Base-by-base conservation (phyloP, 2,113 vertebrate species). In the Motacilla alba region DNA sequence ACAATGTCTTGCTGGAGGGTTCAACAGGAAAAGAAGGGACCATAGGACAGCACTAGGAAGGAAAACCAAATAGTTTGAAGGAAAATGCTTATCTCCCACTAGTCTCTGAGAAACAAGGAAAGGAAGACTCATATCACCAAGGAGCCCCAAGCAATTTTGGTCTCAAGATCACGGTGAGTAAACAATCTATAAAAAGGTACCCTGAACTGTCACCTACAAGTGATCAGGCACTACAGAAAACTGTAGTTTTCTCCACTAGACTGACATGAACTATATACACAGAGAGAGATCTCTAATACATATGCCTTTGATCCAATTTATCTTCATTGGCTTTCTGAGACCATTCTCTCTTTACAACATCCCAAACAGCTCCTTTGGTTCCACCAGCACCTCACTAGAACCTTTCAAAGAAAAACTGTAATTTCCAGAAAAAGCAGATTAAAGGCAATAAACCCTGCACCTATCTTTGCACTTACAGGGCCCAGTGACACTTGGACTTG, bases 401-500 rank as follows among this genome's bases (percentile, higher is more conserved):
- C 0, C 4, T 58, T 16, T 39, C 56, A 82, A 73, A 89, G 63
- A 77, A 83, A 74, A 93, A 37, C 2, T 56, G 4, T 52, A 41
- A 81, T 15, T 86, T 84, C 37, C 44, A 84, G 26, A 69, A 56
- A 59, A 95, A 55, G 47, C 39, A 90, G 43, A 50, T 70, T 28
- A 69, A 93, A 95, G 27, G 22, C 49, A 83, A 66, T 27, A 76
- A 89, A 58, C 23, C 10, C 18, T 18, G 24, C 2, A 3, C 12
- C 22, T 24, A 27, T n/a, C 60, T 75, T 50, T 28, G 30, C 46
- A 43, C 16, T 87, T 66, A 46, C 0, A 0, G 16, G 15, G 59
- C 24, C 63, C 52, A 75, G n/a, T 0, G 0, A 49, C 46, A 56
- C 44, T 76, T 30, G 11, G 37, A 49, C 24, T 33, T 76, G 11